phyloP scores from a whole-genome alignment of 2,888 invertebrate species.

The Synergus laeviventris region DNA sequence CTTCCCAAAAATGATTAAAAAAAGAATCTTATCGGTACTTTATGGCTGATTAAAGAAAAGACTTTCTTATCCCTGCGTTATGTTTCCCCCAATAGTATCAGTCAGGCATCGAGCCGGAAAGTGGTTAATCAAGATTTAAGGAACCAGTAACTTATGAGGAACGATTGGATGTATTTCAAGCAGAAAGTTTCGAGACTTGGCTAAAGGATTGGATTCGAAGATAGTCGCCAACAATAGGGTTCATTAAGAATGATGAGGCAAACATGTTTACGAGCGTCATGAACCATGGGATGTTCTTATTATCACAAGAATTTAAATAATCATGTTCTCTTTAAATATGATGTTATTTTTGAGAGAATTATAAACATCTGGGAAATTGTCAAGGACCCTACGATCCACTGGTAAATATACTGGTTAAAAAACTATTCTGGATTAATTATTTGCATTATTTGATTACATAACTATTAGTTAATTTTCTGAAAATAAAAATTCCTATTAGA shows the following conservation, averaged over 20 bases:
- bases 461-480: no score
- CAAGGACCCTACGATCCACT: no score
- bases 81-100: neutral
- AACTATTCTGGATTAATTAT: no score
- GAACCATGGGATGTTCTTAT: neutral
- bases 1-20: no score
- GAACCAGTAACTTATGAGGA: neutral
- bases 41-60: neutral
- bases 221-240: neutral
- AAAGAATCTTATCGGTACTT: neutral
- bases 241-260: conserved; percentile 17
- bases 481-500: no score
- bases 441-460: no score
- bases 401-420: no score
- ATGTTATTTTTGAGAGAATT: neutral
- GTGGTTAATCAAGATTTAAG: neutral
- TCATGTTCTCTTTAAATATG: neutral
- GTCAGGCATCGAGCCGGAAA: neutral
- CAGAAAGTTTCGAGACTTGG: conserved; percentile 18
- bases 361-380: no score
- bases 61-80: neutral
- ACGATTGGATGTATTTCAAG: conserved; percentile 7
- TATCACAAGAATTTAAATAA: neutral
- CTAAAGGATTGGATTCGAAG: neutral
- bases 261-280: conserved; percentile 17